These are phyloP conservation scores for Serilophus lunatus DNA, from an alignment of 2,113 vertebrate species.

Conservation along the genomic window DNA sequence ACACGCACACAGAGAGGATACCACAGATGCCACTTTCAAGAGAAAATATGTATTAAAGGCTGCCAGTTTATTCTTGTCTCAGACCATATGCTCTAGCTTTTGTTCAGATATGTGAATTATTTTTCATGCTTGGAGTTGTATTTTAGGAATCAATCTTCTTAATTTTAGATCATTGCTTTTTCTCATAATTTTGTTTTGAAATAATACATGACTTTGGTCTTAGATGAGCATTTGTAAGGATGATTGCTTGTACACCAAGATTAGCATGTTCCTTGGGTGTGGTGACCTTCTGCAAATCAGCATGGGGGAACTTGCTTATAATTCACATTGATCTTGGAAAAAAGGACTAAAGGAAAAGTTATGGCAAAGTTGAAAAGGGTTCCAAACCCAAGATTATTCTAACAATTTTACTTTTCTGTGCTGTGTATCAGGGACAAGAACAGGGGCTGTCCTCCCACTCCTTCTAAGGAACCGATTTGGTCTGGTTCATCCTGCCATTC, in stretches of 20 bases:
- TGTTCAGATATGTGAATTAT: not conserved
- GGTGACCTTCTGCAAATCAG: not conserved
- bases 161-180: not conserved
- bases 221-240: not conserved
- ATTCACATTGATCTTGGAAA: fast-evolving
- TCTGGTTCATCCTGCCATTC: not conserved
- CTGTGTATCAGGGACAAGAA: not conserved
- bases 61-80: not conserved
- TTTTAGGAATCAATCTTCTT: not conserved
- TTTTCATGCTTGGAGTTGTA: not conserved
- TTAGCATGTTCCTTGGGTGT: not conserved
- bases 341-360: not conserved
- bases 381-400: not conserved
- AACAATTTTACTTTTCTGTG: not conserved
- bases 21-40: not conserved
- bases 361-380: not conserved
- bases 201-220: not conserved
- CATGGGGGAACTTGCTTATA: no score
- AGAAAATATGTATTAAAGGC: not conserved
- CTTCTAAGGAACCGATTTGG: not conserved
- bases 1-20: not conserved
- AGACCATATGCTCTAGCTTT: not conserved
- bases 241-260: not conserved
- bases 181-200: not conserved
- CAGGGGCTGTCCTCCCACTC: not conserved